Evolutionary conservation across 2,888 invertebrate species (phyloP), one percentile per base, ranked within the genome.

Genomic region (Mesochorus sp.): DNA sequence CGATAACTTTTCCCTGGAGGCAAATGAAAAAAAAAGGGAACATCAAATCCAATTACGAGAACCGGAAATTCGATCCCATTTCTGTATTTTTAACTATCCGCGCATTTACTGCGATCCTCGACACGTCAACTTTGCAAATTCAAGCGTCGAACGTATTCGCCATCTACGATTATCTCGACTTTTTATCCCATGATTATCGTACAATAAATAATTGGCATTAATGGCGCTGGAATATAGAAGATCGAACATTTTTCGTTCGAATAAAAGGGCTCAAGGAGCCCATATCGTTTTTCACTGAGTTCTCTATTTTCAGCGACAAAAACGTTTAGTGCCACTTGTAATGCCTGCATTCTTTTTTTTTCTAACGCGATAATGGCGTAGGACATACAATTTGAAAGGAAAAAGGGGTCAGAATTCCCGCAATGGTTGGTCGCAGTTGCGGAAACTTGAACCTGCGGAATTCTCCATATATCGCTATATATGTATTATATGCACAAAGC

Each of bases 281-380:
- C n/a, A 31, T 39, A 39, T 47, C 53, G 44, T 51, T 17, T 66
- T 75, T 59, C 64, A 61, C 24, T 21, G 66, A 19, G 44, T 1
- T 66, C 12, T 70, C 62, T 59, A 53, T 78, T n/a, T 70, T 19
- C 19, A 59, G 44, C 14, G 31, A 76, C 71, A 71, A 76, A 71
- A 55, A 47, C 64, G 26, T 76, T 79, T 71, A 76, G 76, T 76
- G 79, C 71, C 79, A 62, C 75, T 61, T 49, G 62, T 74, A 74
- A 57, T 21, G n/a, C n/a, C n/a, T n/a, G n/a, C 47, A 26, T 66
- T 31, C 59, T 53, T n/a, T 34, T 39, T 68, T 24, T 28, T 19
- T 8, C 34, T 59, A 66, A 61, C 64, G 61, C 64, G 64, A 37
- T 75, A 64, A 75, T 70, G 70, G 64, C 51, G 34, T 28, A 3